Base-by-base conservation (phyloP, 2,113 vertebrate genomes). In the Mus pahari region DNA sequence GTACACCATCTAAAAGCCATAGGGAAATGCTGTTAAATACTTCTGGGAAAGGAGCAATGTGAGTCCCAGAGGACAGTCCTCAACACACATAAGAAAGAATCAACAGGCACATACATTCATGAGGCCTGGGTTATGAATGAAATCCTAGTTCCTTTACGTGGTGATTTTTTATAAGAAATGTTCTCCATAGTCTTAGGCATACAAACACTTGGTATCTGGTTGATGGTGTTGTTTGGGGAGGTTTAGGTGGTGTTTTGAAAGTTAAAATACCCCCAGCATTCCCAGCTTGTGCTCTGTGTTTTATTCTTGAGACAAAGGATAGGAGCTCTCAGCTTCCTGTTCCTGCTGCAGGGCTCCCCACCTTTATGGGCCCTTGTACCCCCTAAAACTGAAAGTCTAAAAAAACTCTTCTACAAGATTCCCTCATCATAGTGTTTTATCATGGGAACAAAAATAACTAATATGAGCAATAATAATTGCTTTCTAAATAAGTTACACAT, bases 401-500 rank as follows among this genome's bases (percentile, higher is more conserved):
- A n/a, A 1, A 39, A 60, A 82, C 36, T 58, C 12, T 60, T 60
- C 5, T 60, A 58, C 33, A 28, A 31, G 58, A 42, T 28, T 4
- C n/a, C n/a, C 28, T 39, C 24, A 42, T 42, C 7, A 62, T 83
- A 1, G 3, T 28, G 26, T 62, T 83, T 42, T 31, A 42, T 42
- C n/a, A 62, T n/a, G 62, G 3, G 13, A 83, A 39, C 24, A 62
- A 11, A 62, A 42, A 17, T 60, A 82, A 58, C 9, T 22, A 58
- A 82, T 26, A 83, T 62, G 13, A 83, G 14, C 55, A 83, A 26
- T 45, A 19, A 88, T 73, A 11, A 84, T 68, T 28, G 55, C 24
- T 74, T 91, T 95, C 70, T 82, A 86, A 58, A 90, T 74, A 78
- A 74, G 42, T 42, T 12, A 50, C 64, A 82, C 39, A 91, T 50